Conservation (phyloP, 53 echinoderm and acorn worm genomes). For the Crossaster papposus region DNA sequence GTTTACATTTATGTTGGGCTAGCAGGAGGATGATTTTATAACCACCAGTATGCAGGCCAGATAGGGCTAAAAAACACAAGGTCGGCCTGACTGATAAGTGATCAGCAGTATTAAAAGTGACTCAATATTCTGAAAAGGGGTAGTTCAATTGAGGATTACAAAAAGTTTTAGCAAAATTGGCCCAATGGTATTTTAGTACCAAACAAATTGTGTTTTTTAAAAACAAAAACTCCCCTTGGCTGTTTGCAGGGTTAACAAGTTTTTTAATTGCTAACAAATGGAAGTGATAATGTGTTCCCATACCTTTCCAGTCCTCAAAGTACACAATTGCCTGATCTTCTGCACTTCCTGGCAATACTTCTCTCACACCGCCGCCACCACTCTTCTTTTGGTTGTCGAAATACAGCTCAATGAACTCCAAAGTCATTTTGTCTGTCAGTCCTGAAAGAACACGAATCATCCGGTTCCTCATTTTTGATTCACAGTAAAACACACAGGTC, state of each 20-base stretch:
- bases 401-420: slow-evolving; percentile 57
- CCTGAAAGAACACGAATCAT: not conserved
- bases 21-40: no score
- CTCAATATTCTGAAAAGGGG: no score
- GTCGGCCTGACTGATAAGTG: no score
- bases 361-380: slow-evolving; percentile 58
- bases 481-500: not conserved
- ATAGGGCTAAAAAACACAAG: no score
- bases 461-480: not conserved
- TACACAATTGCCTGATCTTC: slow-evolving; percentile 44
- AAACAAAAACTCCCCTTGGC: not conserved
- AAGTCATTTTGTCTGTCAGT: not conserved
- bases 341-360: slow-evolving; percentile 28
- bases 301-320: slow-evolving; percentile 68
- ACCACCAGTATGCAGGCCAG: no score
- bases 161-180: no score
- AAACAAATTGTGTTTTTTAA: no score
- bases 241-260: not conserved
- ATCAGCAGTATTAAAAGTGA: no score
- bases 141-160: no score
- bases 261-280: not conserved
- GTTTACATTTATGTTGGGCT: no score
- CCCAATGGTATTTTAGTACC: no score
- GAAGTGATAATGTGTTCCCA: not conserved
- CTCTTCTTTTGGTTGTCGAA: slow-evolving; percentile 58